phyloP scores from a whole-genome alignment of 1,140 invertebrate species.

The Sweltsa coloradensis region DNA sequence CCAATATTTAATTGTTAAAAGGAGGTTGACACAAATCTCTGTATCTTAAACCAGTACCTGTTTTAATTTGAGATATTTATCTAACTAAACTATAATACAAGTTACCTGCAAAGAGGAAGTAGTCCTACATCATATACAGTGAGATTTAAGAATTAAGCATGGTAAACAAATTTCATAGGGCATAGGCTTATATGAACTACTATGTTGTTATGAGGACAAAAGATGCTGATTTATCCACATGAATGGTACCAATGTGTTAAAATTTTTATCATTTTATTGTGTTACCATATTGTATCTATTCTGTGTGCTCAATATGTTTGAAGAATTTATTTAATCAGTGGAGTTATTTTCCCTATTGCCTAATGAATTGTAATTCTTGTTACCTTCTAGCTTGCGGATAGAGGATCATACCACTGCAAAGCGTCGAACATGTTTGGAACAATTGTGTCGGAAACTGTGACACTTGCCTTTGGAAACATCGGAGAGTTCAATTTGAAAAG shows the following conservation, averaged over 20 bases:
- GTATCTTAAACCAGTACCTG: too few relatives aligned
- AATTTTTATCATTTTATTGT: slow-evolving; percentile 14
- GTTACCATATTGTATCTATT: slow-evolving; percentile 1
- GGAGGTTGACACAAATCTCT: too few relatives aligned
- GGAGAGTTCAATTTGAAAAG: slow-evolving; percentile 83
- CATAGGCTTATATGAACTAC: too few relatives aligned
- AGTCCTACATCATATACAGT: too few relatives aligned
- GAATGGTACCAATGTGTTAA: slow-evolving; percentile 1
- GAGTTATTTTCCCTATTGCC: neutral
- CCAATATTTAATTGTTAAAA: too few relatives aligned
- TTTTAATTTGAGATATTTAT: too few relatives aligned
- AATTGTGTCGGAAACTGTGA: slow-evolving; percentile 76
- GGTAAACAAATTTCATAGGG: too few relatives aligned
- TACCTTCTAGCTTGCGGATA: slow-evolving; percentile 51
- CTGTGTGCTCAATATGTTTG: slow-evolving; percentile 3
- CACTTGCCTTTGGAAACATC: slow-evolving; percentile 82
- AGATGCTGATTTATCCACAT: too few relatives aligned
- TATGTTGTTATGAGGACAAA: too few relatives aligned
- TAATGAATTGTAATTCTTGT: slow-evolving; percentile 6
- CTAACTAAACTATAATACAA: too few relatives aligned
- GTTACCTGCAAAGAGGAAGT: too few relatives aligned
- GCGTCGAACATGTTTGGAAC: slow-evolving; percentile 81
- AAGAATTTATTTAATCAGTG: neutral
- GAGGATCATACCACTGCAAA: slow-evolving; percentile 83
- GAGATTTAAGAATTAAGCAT: too few relatives aligned